Conservation (phyloP, 2,888 invertebrate species). For the Hoplodrina blanda region DNA sequence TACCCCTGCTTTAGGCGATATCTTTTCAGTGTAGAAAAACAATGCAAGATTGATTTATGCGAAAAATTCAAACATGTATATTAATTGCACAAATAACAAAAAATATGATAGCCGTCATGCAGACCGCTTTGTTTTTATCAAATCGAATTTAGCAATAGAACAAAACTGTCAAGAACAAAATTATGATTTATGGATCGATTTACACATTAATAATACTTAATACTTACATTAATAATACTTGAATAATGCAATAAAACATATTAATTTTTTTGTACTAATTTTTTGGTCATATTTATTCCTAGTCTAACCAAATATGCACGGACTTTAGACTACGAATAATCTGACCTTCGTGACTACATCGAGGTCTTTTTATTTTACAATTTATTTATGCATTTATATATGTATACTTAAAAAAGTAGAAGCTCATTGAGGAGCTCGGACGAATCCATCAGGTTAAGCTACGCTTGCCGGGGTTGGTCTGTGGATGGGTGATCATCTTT, state of each 20-base stretch:
- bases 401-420: neutral
- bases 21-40: too few relatives aligned
- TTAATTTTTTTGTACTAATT: too few relatives aligned
- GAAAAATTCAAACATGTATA: too few relatives aligned
- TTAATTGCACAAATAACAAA: neutral
- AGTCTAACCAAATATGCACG: neutral
- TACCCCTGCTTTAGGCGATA: too few relatives aligned
- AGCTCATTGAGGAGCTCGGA: too few relatives aligned
- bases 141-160: neutral
- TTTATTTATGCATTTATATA: neutral
- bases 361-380: neutral
- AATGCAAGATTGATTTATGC: too few relatives aligned
- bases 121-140: neutral
- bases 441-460: too few relatives aligned
- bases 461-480: too few relatives aligned
- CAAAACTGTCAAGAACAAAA: neutral
- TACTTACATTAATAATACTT: neutral
- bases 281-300: neutral
- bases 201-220: neutral
- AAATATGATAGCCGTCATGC: neutral
- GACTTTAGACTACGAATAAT: slow-evolving; percentile 8
- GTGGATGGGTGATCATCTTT: too few relatives aligned
- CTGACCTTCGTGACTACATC: slow-evolving; percentile 11
- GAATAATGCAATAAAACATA: too few relatives aligned
- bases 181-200: neutral